Conservation (phyloP, 2,888 invertebrate species). For the Anodontia alba region DNA sequence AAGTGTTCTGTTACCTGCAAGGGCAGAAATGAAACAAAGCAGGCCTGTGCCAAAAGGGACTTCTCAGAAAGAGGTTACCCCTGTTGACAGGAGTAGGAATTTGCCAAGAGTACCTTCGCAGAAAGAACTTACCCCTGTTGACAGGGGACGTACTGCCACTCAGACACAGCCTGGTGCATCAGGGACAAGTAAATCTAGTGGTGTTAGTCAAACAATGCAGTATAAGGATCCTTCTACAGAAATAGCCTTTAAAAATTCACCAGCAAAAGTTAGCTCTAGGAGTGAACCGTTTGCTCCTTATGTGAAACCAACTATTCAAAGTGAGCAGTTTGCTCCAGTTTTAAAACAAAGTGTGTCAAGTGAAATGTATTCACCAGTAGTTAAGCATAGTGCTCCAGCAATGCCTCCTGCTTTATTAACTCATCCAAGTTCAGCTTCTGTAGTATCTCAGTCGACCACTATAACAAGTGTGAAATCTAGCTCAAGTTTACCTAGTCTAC, state of each 20-base stretch:
- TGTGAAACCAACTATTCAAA: background rate
- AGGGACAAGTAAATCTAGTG: background rate
- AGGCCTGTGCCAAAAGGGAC: background rate
- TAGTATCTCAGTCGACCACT: background rate
- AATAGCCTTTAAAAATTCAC: background rate
- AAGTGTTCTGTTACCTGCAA: constrained; percentile 9
- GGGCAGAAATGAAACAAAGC: background rate
- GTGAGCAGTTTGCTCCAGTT: background rate
- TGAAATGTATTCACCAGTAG: constrained; percentile 17
- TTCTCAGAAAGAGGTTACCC: constrained; percentile 6
- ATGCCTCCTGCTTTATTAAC: constrained; percentile 1
- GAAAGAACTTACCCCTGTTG: background rate
- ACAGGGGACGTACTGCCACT: background rate
- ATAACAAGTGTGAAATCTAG: constrained; percentile 11
- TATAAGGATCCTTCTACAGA: background rate
- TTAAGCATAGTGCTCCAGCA: background rate
- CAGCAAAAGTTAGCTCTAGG: background rate
- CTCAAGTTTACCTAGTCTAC: constrained; percentile 22
- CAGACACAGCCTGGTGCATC: background rate
- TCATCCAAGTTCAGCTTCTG: constrained; percentile 5
- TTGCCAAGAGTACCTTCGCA: background rate
- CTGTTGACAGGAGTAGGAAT: constrained; percentile 16
- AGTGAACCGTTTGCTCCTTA: constrained; percentile 11
- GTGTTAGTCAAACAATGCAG: background rate
- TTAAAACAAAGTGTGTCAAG: constrained; percentile 1